phyloP scores from a whole-genome alignment of 2,113 vertebrate species.

The Rattus norvegicus region DNA sequence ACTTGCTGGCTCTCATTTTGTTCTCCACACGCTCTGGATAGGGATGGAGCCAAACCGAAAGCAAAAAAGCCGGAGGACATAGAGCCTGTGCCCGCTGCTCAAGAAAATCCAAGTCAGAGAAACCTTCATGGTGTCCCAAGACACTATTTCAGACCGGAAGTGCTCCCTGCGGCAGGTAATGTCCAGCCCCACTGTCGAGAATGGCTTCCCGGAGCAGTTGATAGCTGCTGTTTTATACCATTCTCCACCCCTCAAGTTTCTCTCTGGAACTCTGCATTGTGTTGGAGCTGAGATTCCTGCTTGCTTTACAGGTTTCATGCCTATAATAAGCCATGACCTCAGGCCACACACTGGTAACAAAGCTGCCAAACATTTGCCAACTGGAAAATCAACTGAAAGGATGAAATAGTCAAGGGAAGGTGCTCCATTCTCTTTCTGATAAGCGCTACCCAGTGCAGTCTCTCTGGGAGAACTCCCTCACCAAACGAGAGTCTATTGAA shows the following conservation, averaged over 20 bases:
- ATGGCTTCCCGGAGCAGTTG: slow-evolving; percentile 78
- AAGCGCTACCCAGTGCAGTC: not conserved
- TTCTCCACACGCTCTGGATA: slow-evolving; percentile 78
- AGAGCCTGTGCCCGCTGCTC: not conserved
- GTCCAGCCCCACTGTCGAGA: not conserved
- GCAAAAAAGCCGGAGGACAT: not conserved
- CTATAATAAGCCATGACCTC: slow-evolving; percentile 77
- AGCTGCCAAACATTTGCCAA: not conserved
- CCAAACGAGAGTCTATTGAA: not conserved
- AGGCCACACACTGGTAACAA: not conserved
- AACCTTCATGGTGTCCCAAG: not conserved
- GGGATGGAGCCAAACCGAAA: not conserved
- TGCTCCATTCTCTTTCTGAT: not conserved
- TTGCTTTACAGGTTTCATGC: slow-evolving; percentile 90
- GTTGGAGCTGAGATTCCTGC: slow-evolving; percentile 87
- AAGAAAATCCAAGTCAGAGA: not conserved
- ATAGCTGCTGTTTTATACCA: slow-evolving; percentile 88
- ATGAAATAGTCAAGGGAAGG: not conserved
- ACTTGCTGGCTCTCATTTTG: slow-evolving; percentile 85
- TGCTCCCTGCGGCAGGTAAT: not conserved
- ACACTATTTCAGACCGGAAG: not conserved
- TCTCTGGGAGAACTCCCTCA: not conserved
- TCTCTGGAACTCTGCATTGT: slow-evolving; percentile 88
- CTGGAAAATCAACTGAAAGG: not conserved
- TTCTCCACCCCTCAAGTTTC: slow-evolving; percentile 89